Base-by-base conservation (phyloP, 2,888 invertebrate species). In the Thysanoteuthis rhombus region DNA sequence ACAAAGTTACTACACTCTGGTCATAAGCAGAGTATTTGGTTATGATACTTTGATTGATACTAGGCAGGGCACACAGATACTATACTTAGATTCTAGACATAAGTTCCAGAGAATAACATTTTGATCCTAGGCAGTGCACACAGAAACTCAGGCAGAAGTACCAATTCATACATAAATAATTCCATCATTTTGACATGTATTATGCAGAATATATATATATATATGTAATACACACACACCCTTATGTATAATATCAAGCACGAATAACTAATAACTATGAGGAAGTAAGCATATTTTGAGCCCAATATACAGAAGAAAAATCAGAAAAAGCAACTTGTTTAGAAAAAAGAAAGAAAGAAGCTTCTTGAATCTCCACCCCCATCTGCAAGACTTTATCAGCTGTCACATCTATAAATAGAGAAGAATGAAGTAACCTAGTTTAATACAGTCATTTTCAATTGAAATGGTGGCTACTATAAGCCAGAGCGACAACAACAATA, bases 391-490 rank as follows among this genome's bases (percentile, higher is more conserved):
- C 12, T 12, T 75, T 75, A 75, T 75, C 75, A 75, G 75, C 75
- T 75, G n/a, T 75, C 75, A 75, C 36, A 19, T 75, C 75, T 75
- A 75, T 16, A 75, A 75, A 75, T 75, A 75, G 75, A 75, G 16
- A 75, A 75, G 75, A 75, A 75, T 75, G 75, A 75, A 75, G 75
- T 75, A 75, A 75, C 75, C 75, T 75, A n/a, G 75, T 75, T 75
- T n/a, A n/a, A n/a, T n/a, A 12, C n/a, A 16, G 36, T 36, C 75
- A 75, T 75, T 36, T 36, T 75, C n/a, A 75, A n/a, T n/a, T n/a
- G 75, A 19, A 75, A n/a, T 16, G 16, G n/a, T 36, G 12, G 10
- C 75, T n/a, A 52, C 25, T 22, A 52, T 52, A 52, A 52, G 22
- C 52, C 52, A 36, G 75, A n/a, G 75, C 58, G 2, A 58, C 28